Evolutionary conservation across 2,797 vertebrate species (phyloP).

Genomic region (Ctenochaetus hawaiiensis): DNA sequence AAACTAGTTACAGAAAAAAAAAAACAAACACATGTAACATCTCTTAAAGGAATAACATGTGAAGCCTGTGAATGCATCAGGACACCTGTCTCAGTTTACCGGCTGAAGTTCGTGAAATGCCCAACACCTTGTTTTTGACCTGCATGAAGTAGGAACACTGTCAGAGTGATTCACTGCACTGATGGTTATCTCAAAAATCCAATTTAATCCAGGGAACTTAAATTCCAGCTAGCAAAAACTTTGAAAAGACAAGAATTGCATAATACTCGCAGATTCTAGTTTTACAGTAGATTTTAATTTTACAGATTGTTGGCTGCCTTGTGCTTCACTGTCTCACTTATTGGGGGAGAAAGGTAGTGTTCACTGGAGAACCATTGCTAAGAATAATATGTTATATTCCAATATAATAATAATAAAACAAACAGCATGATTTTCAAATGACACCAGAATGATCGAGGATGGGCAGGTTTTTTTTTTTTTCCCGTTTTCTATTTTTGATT

Average conservation of each 20-base stretch:
- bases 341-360: conserved; percentile 78
- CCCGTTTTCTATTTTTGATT: conserved; percentile 60
- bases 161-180: conserved; percentile 30
- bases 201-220: conserved; percentile 46
- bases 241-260: conserved; percentile 43
- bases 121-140: conserved; percentile 35
- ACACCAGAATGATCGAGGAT: conserved; percentile 82
- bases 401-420: conserved; percentile 74
- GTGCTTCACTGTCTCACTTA: conserved; percentile 78
- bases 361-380: conserved; percentile 79
- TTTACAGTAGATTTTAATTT: conserved; percentile 56
- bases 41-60: conserved; percentile 72
- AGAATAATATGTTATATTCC: conserved; percentile 76
- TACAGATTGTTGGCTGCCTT: conserved; percentile 69
- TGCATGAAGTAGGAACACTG: conserved; percentile 22
- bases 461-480: conserved; percentile 42
- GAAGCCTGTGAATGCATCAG: conserved; percentile 72
- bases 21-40: conserved; percentile 72
- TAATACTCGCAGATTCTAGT: conserved; percentile 56
- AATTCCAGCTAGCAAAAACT: conserved; percentile 34
- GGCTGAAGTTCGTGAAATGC: conserved; percentile 55
- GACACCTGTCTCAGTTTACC: conserved; percentile 49
- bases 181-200: conserved; percentile 40
- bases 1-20: conserved; percentile 74
- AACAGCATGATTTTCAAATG: conserved; percentile 84